phyloP scores from a whole-genome alignment of 2,797 vertebrate genomes.

The Enteromius argenteus region DNA sequence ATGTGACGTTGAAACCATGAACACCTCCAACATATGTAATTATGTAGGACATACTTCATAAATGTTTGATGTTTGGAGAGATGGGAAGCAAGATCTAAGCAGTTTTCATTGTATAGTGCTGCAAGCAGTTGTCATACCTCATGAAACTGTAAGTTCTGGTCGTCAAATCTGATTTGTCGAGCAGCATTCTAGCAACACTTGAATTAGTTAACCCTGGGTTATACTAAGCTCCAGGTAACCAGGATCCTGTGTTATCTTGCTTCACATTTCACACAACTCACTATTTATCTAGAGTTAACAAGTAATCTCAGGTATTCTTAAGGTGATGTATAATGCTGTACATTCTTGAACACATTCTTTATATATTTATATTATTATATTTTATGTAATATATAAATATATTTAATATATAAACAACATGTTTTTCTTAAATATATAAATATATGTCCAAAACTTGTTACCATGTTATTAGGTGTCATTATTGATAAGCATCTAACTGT shows the following conservation, averaged over 20 bases:
- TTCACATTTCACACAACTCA: not conserved
- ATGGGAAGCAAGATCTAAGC: not conserved
- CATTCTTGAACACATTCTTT: not conserved
- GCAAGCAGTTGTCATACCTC: not conserved
- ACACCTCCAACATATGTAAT: constrained; percentile 13
- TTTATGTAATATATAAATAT: no score
- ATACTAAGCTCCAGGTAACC: not conserved
- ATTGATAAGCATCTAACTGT: no score
- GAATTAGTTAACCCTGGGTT: not conserved
- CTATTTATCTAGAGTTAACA: not conserved
- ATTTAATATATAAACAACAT: no score
- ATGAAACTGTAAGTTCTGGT: not conserved
- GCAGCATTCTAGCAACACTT: not conserved
- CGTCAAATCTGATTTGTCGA: not conserved
- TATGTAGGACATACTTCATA: constrained; percentile 34
- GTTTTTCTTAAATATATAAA: no score
- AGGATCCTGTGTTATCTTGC: not conserved
- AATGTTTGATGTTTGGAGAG: constrained; percentile 29
- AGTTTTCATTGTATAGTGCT: constrained; percentile 12
- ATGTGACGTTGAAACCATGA: not conserved
- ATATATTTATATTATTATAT: no score
- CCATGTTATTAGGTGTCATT: no score
- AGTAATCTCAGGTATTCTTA: not conserved
- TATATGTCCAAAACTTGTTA: no score
- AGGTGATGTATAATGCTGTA: not conserved